Base-by-base conservation (phyloP, 2,888 invertebrate genomes). In the Eudemis profundana region DNA sequence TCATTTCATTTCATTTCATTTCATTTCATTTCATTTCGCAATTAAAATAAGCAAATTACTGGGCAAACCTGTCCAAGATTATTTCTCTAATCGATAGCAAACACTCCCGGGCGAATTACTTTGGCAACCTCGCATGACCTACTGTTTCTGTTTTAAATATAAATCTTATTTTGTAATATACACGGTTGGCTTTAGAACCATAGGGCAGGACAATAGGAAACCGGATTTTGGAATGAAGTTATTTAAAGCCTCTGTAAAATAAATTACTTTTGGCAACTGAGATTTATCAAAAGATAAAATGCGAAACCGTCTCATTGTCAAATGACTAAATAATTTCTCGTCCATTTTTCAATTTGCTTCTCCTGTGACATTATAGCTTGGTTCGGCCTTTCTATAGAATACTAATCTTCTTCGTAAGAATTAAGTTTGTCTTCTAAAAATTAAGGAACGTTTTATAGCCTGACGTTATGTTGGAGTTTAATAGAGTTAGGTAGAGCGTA, bases 1-100 rank as follows among this genome's bases (percentile, higher is more conserved):
- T n/a, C n/a, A n/a, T n/a, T n/a, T n/a, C n/a, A n/a, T n/a, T n/a
- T n/a, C n/a, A n/a, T n/a, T n/a, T n/a, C n/a, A n/a, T n/a, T n/a
- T n/a, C n/a, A n/a, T n/a, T n/a, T n/a, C n/a, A n/a, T n/a, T n/a
- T n/a, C n/a, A n/a, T 54, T 62, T 54, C 27, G n/a, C 29, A 54
- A 62, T 62, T 38, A 54, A 46, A 47, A 54, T 27, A 12, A 23
- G 17, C 27, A 33, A 51, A 61, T 61, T 33, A 27, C 33, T 3
- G 7, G 27, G n/a, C 19, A 40, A 56, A 62, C 36, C 46, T 46
- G 17, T 38, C 3, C 27, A 8, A n/a, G 60, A 50, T n/a, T 62
- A 62, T 23, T 38, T 47, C 47, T 40, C 47, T 4, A 15, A 19
- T 12, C 21, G 53, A 15, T 40, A 10, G 10, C 51, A 51, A 51